Base-by-base conservation (phyloP, 1,140 invertebrate genomes). In the Heliconius nattereri region DNA sequence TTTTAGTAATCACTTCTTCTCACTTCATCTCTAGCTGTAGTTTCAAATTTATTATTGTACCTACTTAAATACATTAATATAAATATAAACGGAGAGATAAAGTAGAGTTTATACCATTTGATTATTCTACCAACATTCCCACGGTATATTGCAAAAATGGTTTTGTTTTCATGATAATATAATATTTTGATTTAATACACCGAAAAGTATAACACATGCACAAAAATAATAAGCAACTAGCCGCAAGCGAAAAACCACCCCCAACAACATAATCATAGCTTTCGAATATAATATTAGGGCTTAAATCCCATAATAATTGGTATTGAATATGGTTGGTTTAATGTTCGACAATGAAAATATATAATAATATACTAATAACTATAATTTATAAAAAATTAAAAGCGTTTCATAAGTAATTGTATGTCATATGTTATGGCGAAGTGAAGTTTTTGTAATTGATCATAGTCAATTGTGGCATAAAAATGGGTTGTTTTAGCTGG, bases 261-360 rank as follows among this genome's bases (percentile, higher is more conserved):
- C 87, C 86, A 83, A 80, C 81, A 76, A 78, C 78, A 75, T 85
- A 86, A 88, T 86, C 83, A 86, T 84, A 84, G 80, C 76, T 82
- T 86, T 84, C 81, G 60, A 80, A 84, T 81, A 76, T 76, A 81
- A 84, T 84, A 84, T 76, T 77, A 83, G 84, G 81, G 78, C 80
- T 52, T 79, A 80, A 84, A 86, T 78, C 77, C 79, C 74, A 40
- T 84, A 83, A 85, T 84, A 83, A 85, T 80, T 83, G 83, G 81
- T 82, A 85, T 86, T 81, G 84, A 84, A 84, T 83, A 70, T 80
- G 73, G 75, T 74, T 81, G 76, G 35, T n/a, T 52, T 54, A 74
- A 54, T 29, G 23, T 23, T 49, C 23, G 13, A 13, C 29, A 66
- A 66, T 66, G 26, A 29, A 66, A 29, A 66, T 66, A 60, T 26